Evolutionary conservation across 2,888 invertebrate genomes (phyloP), one percentile per base, ranked within the genome.

Genomic region (Ceriagrion tenellum): DNA sequence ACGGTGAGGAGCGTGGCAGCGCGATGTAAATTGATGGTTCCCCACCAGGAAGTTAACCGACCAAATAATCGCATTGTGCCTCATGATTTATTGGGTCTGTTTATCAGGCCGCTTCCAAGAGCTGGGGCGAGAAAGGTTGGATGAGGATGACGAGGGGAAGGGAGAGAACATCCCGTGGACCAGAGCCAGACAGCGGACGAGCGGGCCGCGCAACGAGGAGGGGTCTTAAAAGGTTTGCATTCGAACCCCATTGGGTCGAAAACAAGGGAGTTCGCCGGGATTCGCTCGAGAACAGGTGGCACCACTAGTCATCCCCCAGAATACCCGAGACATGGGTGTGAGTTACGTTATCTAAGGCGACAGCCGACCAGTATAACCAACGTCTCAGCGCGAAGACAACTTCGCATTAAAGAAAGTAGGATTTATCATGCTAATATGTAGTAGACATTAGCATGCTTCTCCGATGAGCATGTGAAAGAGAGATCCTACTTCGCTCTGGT

Each of bases 51-150:
- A 89, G 55, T 47, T 89, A 89, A 89, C 89, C 40, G 89, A 89
- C 55, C n/a, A 89, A 89, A 89, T 89, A 89, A 89, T 89, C 55
- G 55, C 55, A 89, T n/a, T 89, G 47, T 89, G 47, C 55, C 89
- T 13, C 55, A 26, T 89, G 89, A 89, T 89, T 89, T 89, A 89
- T 89, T 10, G 55, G 89, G 6, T 20, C 13, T 40, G 55, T 55
- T 89, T 89, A 81, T 81, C 81, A 81, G 81, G 81, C 35, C 81
- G 30, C 18, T 35, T 81, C 81, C 81, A 30, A 59, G 59, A 20
- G 30, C 26, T 16, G 35, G 69, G 69, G 69, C 26, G 12, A 69
- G 69, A n/a, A 26, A n/a, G 69, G 69, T n/a, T 8, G n/a, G 69
- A 59, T 23, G 69, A 26, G 69, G 10, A n/a, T 20, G 69, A n/a